Evolutionary conservation across 2,113 vertebrate genomes (phyloP).

Genomic region (Epinephelus moara): DNA sequence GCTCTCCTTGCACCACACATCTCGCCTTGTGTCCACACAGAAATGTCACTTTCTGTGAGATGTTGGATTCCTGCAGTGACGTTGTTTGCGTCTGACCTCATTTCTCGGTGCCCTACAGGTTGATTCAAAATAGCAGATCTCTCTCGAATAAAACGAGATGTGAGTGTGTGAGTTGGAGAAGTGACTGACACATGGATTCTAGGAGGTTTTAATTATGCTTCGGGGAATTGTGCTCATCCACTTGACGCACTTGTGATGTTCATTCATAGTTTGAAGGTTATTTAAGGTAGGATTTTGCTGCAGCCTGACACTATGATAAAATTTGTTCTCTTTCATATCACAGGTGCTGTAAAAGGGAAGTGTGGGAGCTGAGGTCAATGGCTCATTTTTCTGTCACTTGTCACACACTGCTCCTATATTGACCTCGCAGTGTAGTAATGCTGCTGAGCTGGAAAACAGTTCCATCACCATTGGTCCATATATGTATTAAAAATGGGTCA

Average conservation of each 20-base stretch:
- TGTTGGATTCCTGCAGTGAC: constrained; percentile 17
- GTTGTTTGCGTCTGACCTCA: constrained; percentile 45
- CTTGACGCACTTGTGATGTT: constrained; percentile 1
- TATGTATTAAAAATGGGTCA: not conserved
- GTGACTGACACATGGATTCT: constrained; percentile 7
- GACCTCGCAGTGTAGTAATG: constrained; percentile 6
- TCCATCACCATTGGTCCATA: not conserved
- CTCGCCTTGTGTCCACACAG: constrained; percentile 4
- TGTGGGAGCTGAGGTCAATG: not conserved
- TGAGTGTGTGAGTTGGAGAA: not conserved
- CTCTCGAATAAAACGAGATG: constrained; percentile 11
- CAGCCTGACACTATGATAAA: not conserved
- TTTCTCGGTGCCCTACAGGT: constrained; percentile 59
- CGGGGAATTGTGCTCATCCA: not conserved
- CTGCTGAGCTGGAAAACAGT: not conserved
- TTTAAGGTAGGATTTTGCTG: not conserved
- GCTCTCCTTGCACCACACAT: not conserved
- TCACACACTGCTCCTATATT: not conserved
- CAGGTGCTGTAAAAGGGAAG: not conserved
- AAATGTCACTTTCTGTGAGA: constrained; percentile 52
- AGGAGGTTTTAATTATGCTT: constrained; percentile 23
- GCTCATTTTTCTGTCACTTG: not conserved
- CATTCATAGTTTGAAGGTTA: constrained; percentile 26
- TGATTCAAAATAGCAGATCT: constrained; percentile 58
- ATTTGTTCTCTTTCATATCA: not conserved